Percentiles rank a stretch among this genome's conserved stretches.
Evolutionary conservation across 2,113 vertebrate genomes (phyloP).

Genomic region (Tyrannus savana): DNA sequence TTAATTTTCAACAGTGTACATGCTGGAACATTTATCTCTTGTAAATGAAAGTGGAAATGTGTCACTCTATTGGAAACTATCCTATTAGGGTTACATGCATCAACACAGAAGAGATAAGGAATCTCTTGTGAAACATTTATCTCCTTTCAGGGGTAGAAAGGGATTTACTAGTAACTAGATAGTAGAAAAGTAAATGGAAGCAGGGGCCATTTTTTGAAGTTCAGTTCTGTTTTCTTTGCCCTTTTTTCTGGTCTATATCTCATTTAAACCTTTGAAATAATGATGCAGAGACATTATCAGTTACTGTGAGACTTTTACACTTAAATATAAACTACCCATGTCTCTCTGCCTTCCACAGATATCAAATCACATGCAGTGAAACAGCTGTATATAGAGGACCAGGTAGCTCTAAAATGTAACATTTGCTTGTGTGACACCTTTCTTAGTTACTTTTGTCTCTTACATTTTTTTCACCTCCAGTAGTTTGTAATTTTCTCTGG

Average conservation of each 20-base stretch:
- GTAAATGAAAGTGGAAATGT: slow-evolving; percentile 50
- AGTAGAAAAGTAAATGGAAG: not conserved
- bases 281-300: not conserved
- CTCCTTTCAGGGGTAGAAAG: not conserved
- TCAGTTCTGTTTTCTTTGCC: not conserved
- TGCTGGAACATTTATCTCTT: slow-evolving; percentile 34
- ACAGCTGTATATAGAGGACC: not conserved
- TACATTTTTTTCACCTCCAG: not conserved
- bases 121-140: not conserved
- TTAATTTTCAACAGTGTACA: slow-evolving; percentile 57
- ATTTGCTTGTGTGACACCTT: not conserved
- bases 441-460: not conserved
- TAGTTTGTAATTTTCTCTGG: not conserved
- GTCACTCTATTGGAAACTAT: slow-evolving; percentile 32
- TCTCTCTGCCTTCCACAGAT: not conserved
- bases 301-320: not conserved
- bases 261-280: not conserved
- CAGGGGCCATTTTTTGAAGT: not conserved
- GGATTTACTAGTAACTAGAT: not conserved
- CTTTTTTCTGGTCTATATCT: not conserved
- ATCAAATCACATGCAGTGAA: not conserved
- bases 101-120: slow-evolving; percentile 23
- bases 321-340: not conserved
- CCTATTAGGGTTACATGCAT: not conserved
- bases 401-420: not conserved